Percentiles rank a stretch among this genome's conserved stretches.
Conservation (phyloP, 2,797 vertebrate species). For the Petrocephalus schoutedeni region DNA sequence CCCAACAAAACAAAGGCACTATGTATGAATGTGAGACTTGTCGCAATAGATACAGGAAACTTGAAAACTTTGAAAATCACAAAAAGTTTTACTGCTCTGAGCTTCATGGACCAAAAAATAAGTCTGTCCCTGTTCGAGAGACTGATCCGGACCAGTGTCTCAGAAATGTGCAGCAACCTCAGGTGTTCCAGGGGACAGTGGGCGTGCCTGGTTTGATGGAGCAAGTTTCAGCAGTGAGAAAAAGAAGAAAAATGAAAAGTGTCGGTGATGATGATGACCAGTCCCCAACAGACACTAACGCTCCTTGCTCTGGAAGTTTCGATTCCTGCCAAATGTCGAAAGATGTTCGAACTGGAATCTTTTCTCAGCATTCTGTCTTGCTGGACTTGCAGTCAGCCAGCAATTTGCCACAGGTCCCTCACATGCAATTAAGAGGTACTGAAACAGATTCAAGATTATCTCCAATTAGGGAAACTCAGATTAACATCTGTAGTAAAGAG, state of each 20-base stretch:
- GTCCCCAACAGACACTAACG: constrained; percentile 72
- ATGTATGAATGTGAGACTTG: constrained; percentile 99
- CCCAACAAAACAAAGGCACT: constrained; percentile 84
- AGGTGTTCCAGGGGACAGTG: constrained; percentile 67
- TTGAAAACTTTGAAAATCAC: constrained; percentile 98
- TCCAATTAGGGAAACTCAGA: constrained; percentile 68
- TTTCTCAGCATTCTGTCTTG: constrained; percentile 56
- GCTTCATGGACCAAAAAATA: constrained; percentile 93
- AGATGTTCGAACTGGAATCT: constrained; percentile 46
- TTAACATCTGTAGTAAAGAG: constrained; percentile 59
- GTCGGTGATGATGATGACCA: constrained; percentile 93
- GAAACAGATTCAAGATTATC: constrained; percentile 69
- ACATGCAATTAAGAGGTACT: constrained; percentile 70
- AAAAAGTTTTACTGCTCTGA: constrained; percentile 99
- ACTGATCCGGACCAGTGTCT: constrained; percentile 70
- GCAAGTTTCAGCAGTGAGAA: constrained; percentile 83
- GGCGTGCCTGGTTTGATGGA: constrained; percentile 70
- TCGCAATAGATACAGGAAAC: constrained; percentile 89
- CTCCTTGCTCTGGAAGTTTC: constrained; percentile 66
- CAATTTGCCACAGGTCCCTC: constrained; percentile 66
- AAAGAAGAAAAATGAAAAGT: constrained; percentile 96
- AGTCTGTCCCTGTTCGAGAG: constrained; percentile 68
- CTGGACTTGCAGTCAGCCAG: constrained; percentile 63
- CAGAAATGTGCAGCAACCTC: constrained; percentile 63
- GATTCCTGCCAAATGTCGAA: constrained; percentile 61